Evolutionary conservation across 1,140 invertebrate genomes (phyloP).

Genomic region (Trichogramma pretiosum): DNA sequence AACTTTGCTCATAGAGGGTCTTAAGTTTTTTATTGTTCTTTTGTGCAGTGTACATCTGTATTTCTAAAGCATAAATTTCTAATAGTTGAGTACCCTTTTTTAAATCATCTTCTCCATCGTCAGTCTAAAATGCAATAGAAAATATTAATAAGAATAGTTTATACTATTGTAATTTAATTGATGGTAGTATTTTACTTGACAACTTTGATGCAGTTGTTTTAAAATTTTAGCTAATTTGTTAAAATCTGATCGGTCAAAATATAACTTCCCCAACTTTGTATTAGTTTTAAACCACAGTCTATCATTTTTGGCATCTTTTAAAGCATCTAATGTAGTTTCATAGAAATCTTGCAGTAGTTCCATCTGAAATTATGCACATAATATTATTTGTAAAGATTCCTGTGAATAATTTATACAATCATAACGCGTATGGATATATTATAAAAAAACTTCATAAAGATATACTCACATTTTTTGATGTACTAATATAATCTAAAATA

Average conservation of each 20-base stretch:
- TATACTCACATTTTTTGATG: conserved; percentile 87
- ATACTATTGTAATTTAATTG: background rate
- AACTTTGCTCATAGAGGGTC: conserved; percentile 93
- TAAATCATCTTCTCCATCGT: conserved; percentile 98
- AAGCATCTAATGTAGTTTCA: conserved; percentile 94
- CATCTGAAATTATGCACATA: conserved; percentile 61
- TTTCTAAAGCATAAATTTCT: conserved; percentile 98
- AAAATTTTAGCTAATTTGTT: conserved; percentile 92
- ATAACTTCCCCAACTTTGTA: conserved; percentile 96
- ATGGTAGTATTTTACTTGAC: conserved; percentile 58
- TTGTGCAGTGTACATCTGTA: conserved; percentile 99
- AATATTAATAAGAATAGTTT: background rate
- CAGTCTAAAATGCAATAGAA: conserved; percentile 59
- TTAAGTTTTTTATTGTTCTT: conserved; percentile 99
- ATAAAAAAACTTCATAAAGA: too few species aligned
- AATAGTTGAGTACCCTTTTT: conserved; percentile 97
- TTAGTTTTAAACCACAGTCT: conserved; percentile 99
- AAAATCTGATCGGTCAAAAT: conserved; percentile 94
- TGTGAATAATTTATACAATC: conserved; percentile 15
- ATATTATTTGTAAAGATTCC: conserved; percentile 5
- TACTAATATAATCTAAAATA: conserved; percentile 98
- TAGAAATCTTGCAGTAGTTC: conserved; percentile 99
- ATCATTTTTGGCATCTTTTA: conserved; percentile 99
- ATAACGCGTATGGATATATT: background rate
- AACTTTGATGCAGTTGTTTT: conserved; percentile 95